Base-by-base conservation (phyloP, 2,888 invertebrate species). In the Tetanocera ferruginea region DNA sequence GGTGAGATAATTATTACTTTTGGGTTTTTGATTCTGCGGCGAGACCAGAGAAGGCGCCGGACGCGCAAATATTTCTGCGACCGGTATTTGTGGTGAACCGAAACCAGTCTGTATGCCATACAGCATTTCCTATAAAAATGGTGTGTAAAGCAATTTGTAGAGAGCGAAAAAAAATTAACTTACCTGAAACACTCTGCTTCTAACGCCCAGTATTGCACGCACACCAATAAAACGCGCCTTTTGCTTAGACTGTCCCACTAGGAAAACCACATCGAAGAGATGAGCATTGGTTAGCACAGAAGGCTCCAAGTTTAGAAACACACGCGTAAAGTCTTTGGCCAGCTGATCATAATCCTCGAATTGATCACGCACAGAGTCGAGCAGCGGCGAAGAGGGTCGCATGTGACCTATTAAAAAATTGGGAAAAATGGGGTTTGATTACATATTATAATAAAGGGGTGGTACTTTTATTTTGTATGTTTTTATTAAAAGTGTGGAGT, bases 341-440 rank as follows among this genome's bases (percentile, higher is more conserved):
- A 97, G 91, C 88, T 97, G 96, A 89, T 97, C 97, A 90, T 97
- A 97, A 90, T 97, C 96, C 90, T 97, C 97, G 88, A 97, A 97
- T 87, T 96, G 95, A 91, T 97, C 97, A 84, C 97, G 92, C 57
- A 97, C 97, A 5, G 97, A 97, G 90, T 98, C 97, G 83, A 97
- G 91, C 52, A 98, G 92, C 0, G 97, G 97, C 25, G 97, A 97
- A 0, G 97, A 97, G 0, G 97, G 97, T 85, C 97, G 91, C 97
- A 97, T 97, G 89, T 97, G 97, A 72, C 95, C 90, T 90, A 78
- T 55, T 60, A 5, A 11, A 31, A 14, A 28, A 37, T 3, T 25
- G 9, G 19, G 0, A 25, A 43, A 23, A 31, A 52, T 37, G 37
- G 8, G 43, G 11, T 43, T 43, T 43, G 11, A 43, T 43, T 43